phyloP scores from a whole-genome alignment of 2,113 vertebrate genomes.

The Plecturocebus donacophilus region DNA sequence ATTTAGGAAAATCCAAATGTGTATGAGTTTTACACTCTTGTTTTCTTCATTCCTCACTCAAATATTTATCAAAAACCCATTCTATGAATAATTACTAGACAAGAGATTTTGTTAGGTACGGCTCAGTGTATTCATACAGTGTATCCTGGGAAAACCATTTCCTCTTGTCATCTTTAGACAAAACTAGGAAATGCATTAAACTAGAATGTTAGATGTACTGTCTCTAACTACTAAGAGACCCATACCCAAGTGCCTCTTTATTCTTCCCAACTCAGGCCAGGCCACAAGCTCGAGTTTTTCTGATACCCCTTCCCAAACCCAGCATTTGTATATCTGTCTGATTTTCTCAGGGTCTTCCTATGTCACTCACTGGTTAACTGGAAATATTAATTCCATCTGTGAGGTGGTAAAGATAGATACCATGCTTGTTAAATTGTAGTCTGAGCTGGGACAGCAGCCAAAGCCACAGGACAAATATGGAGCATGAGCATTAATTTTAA shows the following conservation, averaged over 20 bases:
- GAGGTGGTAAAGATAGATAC: slow-evolving; percentile 14
- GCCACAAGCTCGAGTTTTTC: neutral
- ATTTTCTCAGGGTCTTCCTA: slow-evolving; percentile 21
- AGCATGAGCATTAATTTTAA: slow-evolving; percentile 27
- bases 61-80: neutral
- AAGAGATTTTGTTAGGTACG: neutral
- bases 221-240: neutral
- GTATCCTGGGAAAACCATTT: neutral
- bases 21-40: neutral
- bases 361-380: slow-evolving; percentile 24
- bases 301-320: neutral
- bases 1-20: neutral
- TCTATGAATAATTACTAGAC: neutral
- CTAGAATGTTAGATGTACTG: neutral
- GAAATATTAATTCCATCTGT: slow-evolving; percentile 53
- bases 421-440: slow-evolving; percentile 17
- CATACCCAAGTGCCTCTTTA: neutral
- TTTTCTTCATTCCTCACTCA: neutral
- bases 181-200: neutral
- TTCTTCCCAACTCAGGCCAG: neutral
- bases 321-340: neutral
- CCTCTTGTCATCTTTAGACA: neutral
- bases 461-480: slow-evolving; percentile 41
- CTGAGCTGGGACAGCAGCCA: slow-evolving; percentile 5
- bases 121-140: neutral